A percentile compares a stretch with the other conserved stretches of the same genome.
phyloP scores from a whole-genome alignment of 2,888 invertebrate species.

The Helicoverpa assulta region DNA sequence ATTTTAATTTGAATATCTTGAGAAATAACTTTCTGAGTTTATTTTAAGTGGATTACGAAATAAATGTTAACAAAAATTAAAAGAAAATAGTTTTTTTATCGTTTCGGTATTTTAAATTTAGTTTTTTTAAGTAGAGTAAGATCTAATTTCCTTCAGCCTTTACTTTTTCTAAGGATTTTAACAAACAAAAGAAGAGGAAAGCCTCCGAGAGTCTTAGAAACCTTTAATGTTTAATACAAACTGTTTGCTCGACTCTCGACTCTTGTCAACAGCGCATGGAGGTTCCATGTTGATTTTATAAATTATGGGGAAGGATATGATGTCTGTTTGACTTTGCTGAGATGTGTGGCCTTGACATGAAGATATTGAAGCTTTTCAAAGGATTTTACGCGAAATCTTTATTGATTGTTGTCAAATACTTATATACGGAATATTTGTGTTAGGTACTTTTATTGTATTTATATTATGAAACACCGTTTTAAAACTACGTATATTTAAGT shows the following conservation, averaged over 20 bases:
- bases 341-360: background rate
- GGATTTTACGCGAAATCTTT: too few relatives aligned
- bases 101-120: too few relatives aligned
- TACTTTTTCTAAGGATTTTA: constrained; percentile 46
- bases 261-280: background rate
- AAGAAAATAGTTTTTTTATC: too few relatives aligned
- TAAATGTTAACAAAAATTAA: background rate
- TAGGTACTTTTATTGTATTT: too few relatives aligned
- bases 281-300: constrained; percentile 19
- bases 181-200: constrained; percentile 16
- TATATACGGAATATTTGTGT: too few relatives aligned
- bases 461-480: too few relatives aligned
- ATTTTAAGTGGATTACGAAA: background rate
- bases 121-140: background rate
- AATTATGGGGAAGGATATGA: constrained; percentile 3
- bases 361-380: background rate
- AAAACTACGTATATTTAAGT: too few relatives aligned
- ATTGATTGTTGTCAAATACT: too few relatives aligned
- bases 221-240: constrained; percentile 27
- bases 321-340: background rate
- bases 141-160: constrained; percentile 2
- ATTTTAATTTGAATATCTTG: background rate
- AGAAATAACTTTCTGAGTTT: background rate
- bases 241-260: constrained; percentile 35
- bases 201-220: constrained; percentile 1